Evolutionary conservation across 1,140 invertebrate genomes (phyloP), one percentile per base, ranked within the genome.

Genomic region (Drosophila azteca): DNA sequence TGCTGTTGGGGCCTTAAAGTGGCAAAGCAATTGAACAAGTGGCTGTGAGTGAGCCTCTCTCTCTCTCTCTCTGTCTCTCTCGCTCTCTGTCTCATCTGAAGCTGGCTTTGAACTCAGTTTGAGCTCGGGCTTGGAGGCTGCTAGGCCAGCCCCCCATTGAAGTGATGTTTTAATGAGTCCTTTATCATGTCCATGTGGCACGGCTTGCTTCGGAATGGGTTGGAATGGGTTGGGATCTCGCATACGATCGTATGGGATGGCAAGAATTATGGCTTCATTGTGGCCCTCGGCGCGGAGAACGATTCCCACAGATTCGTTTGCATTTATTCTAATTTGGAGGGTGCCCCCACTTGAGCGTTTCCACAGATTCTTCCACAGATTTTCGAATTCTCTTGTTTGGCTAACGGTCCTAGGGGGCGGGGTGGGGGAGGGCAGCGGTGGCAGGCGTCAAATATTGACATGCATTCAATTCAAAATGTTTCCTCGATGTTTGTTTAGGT

Each of bases 151-250:
- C 83, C 83, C 83, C 83, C 83, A 83, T 87, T 88, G 67, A 89
- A 71, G 83, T 88, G 83, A 87, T 87, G 83, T 87, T 87, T 87
- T 87, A 87, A 87, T 88, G 83, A 87, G 83, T 87, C 83, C 83
- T 87, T 89, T 87, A 87, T 87, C 83, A 87, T 84, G 79, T 88
- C 83, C 65, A 65, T 78, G 74, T 68, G 76, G 63, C 64, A 83
- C 46, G 64, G 26, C n/a, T 51, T 53, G 43, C 60, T 49, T 79
- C 49, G 57, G 63, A 43, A 44, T 57, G 62, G 55, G 7, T 9
- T 31, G 29, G 29, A 5, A 24, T n/a, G n/a, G n/a, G n/a, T 20
- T 20, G 17, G 17, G 0, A 20, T 20, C 17, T 20, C 17, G 17
- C 17, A 20, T 20, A 20, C 17, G 54, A 44, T 57, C 53, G 54